A percentile compares a stretch with the other conserved stretches of the same genome.
phyloP scores from a whole-genome alignment of 1,140 invertebrate genomes.

The Apis florea region DNA sequence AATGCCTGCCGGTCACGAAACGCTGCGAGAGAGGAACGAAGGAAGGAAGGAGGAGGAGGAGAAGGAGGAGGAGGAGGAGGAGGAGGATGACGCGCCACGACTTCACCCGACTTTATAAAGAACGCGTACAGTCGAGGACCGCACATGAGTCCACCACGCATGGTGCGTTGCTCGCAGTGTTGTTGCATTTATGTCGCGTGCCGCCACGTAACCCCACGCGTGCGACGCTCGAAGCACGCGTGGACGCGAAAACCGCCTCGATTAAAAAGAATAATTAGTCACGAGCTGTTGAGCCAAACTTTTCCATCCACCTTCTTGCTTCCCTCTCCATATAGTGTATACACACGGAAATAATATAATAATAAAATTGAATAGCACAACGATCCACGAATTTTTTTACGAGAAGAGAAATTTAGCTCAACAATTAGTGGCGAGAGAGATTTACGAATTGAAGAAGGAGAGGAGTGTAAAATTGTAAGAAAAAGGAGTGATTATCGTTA shows the following conservation, averaged over 20 bases:
- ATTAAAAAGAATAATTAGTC: conserved; percentile 48
- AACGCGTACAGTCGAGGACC: conserved; percentile 18
- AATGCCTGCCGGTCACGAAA: conserved; percentile 60
- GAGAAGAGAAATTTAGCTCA: neutral
- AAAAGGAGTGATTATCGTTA: conserved; percentile 19
- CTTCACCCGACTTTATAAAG: conserved; percentile 40
- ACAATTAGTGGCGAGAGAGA: neutral
- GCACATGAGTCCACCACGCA: neutral
- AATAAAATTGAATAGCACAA: no score
- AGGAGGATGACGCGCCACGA: conserved; percentile 16
- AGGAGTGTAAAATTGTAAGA: conserved; percentile 18
- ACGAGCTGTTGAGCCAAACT: neutral
- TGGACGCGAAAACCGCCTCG: conserved; percentile 25
- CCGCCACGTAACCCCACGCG: conserved; percentile 45
- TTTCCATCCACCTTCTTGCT: neutral
- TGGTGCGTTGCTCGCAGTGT: neutral
- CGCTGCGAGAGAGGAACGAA: neutral
- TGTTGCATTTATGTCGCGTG: conserved; percentile 50
- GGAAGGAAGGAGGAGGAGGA: no score
- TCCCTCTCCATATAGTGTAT: no score
- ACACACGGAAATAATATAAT: no score
- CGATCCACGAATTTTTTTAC: no score
- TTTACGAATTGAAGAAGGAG: no score
- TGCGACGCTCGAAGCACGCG: conserved; percentile 14
- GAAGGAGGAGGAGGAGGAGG: no score